Percentiles rank a stretch among this genome's conserved stretches.
These are phyloP conservation scores for Drosophila elegans DNA, from an alignment of 1,140 invertebrate genomes.

Conservation along the genomic window DNA sequence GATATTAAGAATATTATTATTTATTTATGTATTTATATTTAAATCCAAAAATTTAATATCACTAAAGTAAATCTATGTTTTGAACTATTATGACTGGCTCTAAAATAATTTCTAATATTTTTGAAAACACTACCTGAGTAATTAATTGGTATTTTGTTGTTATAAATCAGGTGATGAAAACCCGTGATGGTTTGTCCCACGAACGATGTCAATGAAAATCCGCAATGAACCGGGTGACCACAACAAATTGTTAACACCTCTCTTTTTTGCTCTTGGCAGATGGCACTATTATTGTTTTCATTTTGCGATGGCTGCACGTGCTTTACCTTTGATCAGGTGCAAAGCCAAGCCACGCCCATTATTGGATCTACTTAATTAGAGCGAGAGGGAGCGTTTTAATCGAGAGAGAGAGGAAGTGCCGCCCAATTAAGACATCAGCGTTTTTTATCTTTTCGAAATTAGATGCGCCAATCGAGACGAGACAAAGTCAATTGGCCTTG, in stretches of 20 bases:
- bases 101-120: neutral
- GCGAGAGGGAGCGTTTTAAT: constrained; percentile 3
- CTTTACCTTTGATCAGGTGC: constrained; percentile 43
- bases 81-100: too few species aligned
- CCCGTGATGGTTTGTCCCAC: constrained; percentile 12
- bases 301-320: constrained; percentile 39
- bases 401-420: constrained; percentile 18
- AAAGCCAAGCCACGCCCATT: constrained; percentile 34
- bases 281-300: constrained; percentile 48
- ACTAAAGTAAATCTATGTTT: too few species aligned
- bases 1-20: too few species aligned
- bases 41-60: too few species aligned
- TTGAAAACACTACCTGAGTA: neutral
- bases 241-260: constrained; percentile 33
- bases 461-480: constrained; percentile 59
- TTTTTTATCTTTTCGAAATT: constrained; percentile 35
- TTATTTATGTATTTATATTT: too few species aligned
- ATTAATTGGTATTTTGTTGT: neutral
- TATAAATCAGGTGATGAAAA: constrained; percentile 27
- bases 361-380: constrained; percentile 7
- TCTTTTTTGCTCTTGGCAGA: constrained; percentile 42
- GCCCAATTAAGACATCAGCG: constrained; percentile 42
- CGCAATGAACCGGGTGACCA: constrained; percentile 27
- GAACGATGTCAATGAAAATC: neutral
- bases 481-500: constrained; percentile 68